A percentile compares a stretch with the other conserved stretches of the same genome.
Conservation (phyloP, 2,113 vertebrate genomes). For the Heliornis fulica region DNA sequence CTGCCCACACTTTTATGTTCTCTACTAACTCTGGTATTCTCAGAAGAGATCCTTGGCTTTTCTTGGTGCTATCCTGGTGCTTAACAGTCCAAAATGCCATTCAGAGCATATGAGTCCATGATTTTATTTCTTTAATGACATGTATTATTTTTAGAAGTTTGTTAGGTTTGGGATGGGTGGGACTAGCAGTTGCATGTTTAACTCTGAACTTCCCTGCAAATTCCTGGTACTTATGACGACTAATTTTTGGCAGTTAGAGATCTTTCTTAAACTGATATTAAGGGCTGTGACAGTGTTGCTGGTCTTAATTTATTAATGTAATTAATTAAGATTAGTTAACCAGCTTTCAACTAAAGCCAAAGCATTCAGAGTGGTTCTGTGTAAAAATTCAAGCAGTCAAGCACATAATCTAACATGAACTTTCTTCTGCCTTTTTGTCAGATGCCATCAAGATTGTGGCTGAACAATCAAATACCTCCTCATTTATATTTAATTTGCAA, state of each 20-base stretch:
- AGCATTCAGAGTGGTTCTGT: not conserved
- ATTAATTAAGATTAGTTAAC: not conserved
- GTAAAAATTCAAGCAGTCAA: not conserved
- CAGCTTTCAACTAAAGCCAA: not conserved
- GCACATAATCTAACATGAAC: not conserved
- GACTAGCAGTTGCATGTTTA: not conserved
- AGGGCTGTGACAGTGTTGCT: not conserved
- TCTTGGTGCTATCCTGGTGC: not conserved
- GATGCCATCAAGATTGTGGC: not conserved
- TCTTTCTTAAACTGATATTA: not conserved
- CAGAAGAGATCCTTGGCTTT: not conserved
- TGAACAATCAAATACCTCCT: not conserved
- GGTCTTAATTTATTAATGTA: not conserved
- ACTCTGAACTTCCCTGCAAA: not conserved
- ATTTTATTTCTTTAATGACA: not conserved
- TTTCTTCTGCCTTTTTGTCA: not conserved
- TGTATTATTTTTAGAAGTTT: not conserved
- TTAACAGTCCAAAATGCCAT: not conserved
- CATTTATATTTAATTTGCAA: constrained; percentile 12
- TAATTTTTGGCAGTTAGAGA: not conserved
- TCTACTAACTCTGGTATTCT: not conserved
- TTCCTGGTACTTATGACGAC: not conserved
- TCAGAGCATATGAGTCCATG: not conserved
- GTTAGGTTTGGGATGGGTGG: not conserved
- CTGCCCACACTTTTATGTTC: not conserved